A percentile compares a stretch with the other conserved stretches of the same genome.
Conservation (phyloP, 2,797 vertebrate species). For the Australoheros facetus region DNA sequence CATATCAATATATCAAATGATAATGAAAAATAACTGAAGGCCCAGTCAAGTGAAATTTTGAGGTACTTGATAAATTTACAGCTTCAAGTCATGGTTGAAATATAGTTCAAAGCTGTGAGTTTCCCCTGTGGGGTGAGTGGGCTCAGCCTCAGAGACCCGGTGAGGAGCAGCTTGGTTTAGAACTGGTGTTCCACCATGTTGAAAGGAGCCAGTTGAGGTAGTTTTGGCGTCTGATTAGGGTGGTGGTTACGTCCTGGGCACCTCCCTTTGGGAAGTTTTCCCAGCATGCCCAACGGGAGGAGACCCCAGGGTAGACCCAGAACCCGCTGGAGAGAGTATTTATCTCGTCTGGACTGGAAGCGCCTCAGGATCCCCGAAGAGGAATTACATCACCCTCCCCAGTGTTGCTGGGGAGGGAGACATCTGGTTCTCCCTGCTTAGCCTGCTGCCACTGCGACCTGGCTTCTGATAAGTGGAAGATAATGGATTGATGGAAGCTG, state of each 20-base stretch:
- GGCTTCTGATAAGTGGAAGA: background rate
- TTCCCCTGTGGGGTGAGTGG: background rate
- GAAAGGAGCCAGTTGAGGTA: background rate
- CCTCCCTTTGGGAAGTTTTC: background rate
- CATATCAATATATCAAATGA: background rate
- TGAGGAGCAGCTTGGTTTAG: background rate
- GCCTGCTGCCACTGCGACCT: background rate
- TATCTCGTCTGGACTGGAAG: background rate
- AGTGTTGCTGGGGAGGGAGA: too few species aligned
- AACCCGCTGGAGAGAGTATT: background rate
- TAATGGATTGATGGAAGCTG: rapidly evolving
- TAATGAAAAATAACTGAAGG: background rate
- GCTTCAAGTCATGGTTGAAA: background rate
- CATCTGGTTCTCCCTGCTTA: background rate
- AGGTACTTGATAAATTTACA: background rate
- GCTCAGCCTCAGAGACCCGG: background rate
- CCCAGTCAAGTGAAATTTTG: background rate
- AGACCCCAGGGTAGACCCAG: background rate
- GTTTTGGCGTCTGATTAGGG: background rate
- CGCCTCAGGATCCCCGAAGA: background rate
- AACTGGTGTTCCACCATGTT: background rate
- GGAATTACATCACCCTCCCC: background rate
- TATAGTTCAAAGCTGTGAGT: background rate
- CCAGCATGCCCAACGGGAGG: background rate
- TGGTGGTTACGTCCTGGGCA: background rate